Evolutionary conservation across 2,888 invertebrate genomes (phyloP).

Genomic region (Stenodema calcarata): DNA sequence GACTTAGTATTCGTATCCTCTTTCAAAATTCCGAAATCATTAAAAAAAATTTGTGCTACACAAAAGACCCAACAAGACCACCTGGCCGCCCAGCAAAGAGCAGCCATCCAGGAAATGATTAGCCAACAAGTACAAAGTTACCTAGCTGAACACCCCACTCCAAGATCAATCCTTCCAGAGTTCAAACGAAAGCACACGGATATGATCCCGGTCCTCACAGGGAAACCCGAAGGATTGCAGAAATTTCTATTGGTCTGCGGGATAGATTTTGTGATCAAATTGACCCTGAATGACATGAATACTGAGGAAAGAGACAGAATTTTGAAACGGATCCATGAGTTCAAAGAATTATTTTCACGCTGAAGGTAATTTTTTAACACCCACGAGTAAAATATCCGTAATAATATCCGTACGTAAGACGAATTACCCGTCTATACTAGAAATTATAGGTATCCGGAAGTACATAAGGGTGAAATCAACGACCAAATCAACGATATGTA

Average conservation of each 20-base stretch:
- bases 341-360: not conserved
- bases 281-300: not conserved
- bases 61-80: not conserved
- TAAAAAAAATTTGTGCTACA: not conserved
- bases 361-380: not conserved
- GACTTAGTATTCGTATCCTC: no score
- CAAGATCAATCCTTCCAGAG: not conserved
- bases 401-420: not conserved
- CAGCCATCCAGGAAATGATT: not conserved
- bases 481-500: no score
- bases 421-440: not conserved
- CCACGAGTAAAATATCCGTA: not conserved
- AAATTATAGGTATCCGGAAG: not conserved
- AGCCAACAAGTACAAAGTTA: not conserved
- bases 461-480: not conserved
- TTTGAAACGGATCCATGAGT: not conserved
- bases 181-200: not conserved
- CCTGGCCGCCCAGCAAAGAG: not conserved
- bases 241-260: not conserved
- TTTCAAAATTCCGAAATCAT: not conserved
- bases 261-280: not conserved
- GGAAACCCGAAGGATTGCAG: not conserved
- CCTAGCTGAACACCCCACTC: not conserved
- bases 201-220: not conserved
- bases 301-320: not conserved